Percentiles rank a stretch among this genome's conserved stretches.
Evolutionary conservation across 1,140 invertebrate genomes (phyloP).

Genomic region (Onthophagus taurus): DNA sequence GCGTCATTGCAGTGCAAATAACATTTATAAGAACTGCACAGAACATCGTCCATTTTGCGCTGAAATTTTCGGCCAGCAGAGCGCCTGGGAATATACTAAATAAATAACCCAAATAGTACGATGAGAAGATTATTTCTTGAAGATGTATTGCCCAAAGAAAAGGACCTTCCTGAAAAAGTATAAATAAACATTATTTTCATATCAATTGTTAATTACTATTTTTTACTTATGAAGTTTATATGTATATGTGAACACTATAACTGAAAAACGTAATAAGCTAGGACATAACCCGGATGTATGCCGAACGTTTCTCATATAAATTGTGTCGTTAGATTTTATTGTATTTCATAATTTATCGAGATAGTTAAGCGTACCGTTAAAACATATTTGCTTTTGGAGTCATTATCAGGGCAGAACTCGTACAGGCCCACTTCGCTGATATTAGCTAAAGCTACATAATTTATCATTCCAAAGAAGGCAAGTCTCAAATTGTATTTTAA

Average conservation of each 20-base stretch:
- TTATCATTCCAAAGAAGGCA: conserved; percentile 90
- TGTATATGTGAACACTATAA: too few relatives aligned
- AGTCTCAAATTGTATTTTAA: conserved; percentile 78
- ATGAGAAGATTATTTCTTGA: conserved; percentile 63
- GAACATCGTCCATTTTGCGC: conserved; percentile 78
- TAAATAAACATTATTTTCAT: background rate
- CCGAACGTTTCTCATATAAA: too few relatives aligned
- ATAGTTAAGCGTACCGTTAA: too few relatives aligned
- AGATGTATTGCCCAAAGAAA: conserved; percentile 57
- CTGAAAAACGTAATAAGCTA: too few relatives aligned
- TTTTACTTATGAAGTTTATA: too few relatives aligned
- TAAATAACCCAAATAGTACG: conserved; percentile 84
- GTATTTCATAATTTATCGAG: too few relatives aligned
- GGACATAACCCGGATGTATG: too few relatives aligned
- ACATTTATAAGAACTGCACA: conserved; percentile 71
- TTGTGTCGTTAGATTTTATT: too few relatives aligned
- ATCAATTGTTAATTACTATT: too few relatives aligned
- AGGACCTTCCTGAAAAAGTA: conserved; percentile 54
- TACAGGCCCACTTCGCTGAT: too few relatives aligned
- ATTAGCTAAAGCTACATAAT: conserved; percentile 52
- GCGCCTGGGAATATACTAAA: conserved; percentile 75
- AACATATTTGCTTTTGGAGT: too few relatives aligned
- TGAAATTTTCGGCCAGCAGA: conserved; percentile 63
- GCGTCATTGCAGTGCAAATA: conserved; percentile 60
- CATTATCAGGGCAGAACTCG: too few relatives aligned